Evolutionary conservation across 2,888 invertebrate genomes (phyloP).

Genomic region (Byasa hedistus): DNA sequence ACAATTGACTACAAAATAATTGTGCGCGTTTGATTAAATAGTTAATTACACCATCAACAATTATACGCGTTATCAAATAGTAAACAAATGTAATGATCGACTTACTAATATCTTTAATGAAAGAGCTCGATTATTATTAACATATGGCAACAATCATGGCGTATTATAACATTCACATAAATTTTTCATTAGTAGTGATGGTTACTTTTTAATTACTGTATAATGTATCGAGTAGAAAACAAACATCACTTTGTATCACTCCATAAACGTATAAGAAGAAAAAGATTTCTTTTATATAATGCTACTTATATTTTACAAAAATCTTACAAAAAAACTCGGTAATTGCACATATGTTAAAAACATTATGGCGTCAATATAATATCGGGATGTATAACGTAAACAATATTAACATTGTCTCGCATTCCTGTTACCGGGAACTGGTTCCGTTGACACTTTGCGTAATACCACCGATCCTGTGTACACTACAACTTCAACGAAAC

Average conservation of each 20-base stretch:
- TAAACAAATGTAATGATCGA: neutral
- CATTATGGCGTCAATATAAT: neutral
- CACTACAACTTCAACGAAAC: slow-evolving; percentile 13
- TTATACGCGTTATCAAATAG: neutral
- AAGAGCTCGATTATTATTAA: too few relatives aligned
- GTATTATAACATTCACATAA: too few relatives aligned
- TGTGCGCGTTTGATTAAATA: neutral
- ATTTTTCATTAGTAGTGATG: too few relatives aligned
- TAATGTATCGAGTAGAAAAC: too few relatives aligned
- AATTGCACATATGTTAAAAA: neutral
- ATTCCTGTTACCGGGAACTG: slow-evolving; percentile 28
- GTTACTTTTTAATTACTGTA: too few relatives aligned
- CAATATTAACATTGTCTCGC: slow-evolving; percentile 15
- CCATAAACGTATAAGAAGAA: too few relatives aligned
- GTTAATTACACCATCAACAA: neutral
- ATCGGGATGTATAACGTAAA: neutral
- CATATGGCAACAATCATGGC: too few relatives aligned
- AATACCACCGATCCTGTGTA: slow-evolving; percentile 21
- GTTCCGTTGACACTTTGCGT: slow-evolving; percentile 27
- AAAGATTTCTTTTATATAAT: too few relatives aligned
- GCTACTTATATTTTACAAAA: too few relatives aligned
- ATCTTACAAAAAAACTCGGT: too few relatives aligned
- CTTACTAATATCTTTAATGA: neutral
- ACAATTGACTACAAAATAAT: neutral
- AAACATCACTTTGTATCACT: too few relatives aligned